Evolutionary conservation across 2,888 invertebrate species (phyloP).

Genomic region (Microctonus aethiopoides): DNA sequence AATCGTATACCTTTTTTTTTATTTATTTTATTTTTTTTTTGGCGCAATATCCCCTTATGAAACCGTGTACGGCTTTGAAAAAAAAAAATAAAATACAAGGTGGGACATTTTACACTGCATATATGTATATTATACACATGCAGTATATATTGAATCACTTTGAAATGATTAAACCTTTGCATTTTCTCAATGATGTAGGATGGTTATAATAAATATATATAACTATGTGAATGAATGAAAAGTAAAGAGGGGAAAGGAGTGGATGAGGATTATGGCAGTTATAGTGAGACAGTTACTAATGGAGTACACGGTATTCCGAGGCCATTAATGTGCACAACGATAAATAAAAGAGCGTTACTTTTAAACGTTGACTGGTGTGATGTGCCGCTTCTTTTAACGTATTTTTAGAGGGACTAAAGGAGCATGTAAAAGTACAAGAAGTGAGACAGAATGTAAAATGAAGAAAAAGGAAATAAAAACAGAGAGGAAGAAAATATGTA

Average conservation of each 20-base stretch:
- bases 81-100: not conserved
- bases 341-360: constrained; percentile 61
- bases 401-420: constrained; percentile 42
- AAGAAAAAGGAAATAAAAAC: not conserved
- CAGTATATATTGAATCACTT: not conserved
- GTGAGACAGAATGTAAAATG: not conserved
- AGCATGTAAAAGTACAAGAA: not conserved
- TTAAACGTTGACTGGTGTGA: constrained; percentile 60
- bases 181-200: not conserved
- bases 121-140: no score
- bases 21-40: not conserved
- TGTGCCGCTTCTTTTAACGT: constrained; percentile 53
- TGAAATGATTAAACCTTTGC: not conserved
- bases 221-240: constrained; percentile 1
- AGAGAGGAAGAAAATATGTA: not conserved
- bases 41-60: not conserved
- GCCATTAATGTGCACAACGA: constrained; percentile 61
- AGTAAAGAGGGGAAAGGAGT: not conserved
- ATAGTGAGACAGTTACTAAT: constrained; percentile 61
- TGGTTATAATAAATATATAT: not conserved
- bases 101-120: no score
- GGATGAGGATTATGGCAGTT: constrained; percentile 12
- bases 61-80: not conserved
- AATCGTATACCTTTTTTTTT: not conserved
- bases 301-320: constrained; percentile 60